Evolutionary conservation across 2,113 vertebrate genomes (phyloP).

Genomic region (Syngnathus scovelli): DNA sequence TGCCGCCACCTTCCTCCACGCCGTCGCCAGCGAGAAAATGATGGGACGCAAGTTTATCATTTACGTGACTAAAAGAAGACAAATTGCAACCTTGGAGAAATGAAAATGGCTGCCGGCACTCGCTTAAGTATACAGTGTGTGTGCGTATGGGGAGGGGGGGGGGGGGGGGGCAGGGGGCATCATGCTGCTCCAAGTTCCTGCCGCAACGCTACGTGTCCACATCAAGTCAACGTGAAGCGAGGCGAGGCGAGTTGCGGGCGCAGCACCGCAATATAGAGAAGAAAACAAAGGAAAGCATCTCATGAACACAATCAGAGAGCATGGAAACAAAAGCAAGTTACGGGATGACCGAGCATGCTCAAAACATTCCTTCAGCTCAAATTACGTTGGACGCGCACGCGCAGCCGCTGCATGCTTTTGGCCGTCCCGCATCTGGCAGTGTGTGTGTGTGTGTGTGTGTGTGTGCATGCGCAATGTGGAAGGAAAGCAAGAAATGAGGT

Average conservation of each 20-base stretch:
- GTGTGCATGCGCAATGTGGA: conserved; percentile 9
- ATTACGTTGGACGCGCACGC: background rate
- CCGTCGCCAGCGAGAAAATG: background rate
- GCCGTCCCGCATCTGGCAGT: too few species aligned
- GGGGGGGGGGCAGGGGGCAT: background rate
- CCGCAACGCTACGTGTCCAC: background rate
- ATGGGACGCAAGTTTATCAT: background rate
- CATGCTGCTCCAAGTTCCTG: background rate
- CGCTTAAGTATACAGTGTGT: conserved; percentile 1
- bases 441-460: background rate
- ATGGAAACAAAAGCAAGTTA: background rate
- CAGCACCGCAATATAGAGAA: background rate
- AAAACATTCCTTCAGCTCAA: background rate
- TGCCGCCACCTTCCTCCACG: background rate
- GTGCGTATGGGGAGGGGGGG: background rate
- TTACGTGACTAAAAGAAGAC: background rate
- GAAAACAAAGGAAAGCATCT: too few species aligned
- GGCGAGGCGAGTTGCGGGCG: background rate
- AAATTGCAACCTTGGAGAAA: conserved; percentile 7
- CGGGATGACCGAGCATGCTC: background rate
- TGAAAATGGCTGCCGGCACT: background rate
- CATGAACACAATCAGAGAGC: background rate
- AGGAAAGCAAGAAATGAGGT: conserved; percentile 36
- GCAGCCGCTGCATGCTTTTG: background rate
- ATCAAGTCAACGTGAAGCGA: background rate